Percentiles rank a stretch among this genome's conserved stretches.
Evolutionary conservation across 2,797 vertebrate species (phyloP).

Genomic region (Jordanella pulchra): DNA sequence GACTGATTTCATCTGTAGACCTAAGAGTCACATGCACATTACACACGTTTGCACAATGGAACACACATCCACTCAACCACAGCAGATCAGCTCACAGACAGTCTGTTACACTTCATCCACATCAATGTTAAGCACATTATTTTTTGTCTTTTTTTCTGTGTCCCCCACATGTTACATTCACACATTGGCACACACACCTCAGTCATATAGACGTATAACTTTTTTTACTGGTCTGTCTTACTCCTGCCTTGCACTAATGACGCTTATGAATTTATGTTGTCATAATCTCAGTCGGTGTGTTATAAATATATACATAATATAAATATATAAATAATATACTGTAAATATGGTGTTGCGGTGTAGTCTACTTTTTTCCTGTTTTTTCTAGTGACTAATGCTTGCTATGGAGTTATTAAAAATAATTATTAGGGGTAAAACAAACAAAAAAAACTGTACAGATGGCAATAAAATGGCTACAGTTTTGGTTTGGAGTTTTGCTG

Average conservation of each 20-base stretch:
- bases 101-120: conserved; percentile 52
- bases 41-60: conserved; percentile 53
- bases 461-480: conserved; percentile 77
- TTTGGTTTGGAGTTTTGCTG: conserved; percentile 80
- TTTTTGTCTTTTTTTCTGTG: conserved; percentile 9
- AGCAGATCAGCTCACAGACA: conserved; percentile 44
- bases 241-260: conserved; percentile 92
- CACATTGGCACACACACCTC: conserved; percentile 11
- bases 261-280: conserved; percentile 90
- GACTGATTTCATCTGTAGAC: conserved; percentile 47
- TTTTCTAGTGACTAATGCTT: conserved; percentile 90
- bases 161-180: conserved; percentile 15
- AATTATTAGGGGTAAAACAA: conserved; percentile 73
- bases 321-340: conserved; percentile 90
- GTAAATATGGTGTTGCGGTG: conserved; percentile 98
- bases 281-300: conserved; percentile 90
- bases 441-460: conserved; percentile 88
- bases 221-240: conserved; percentile 73
- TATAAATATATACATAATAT: conserved; percentile 84
- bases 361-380: conserved; percentile 90
- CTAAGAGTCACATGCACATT: conserved; percentile 39
- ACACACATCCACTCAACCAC: conserved; percentile 30
- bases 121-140: conserved; percentile 22
- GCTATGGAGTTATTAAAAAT: conserved; percentile 88
- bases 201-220: conserved; percentile 31